These are phyloP conservation scores for Ellobius talpinus DNA, from an alignment of 2,113 vertebrate genomes.

Conservation along the genomic window DNA sequence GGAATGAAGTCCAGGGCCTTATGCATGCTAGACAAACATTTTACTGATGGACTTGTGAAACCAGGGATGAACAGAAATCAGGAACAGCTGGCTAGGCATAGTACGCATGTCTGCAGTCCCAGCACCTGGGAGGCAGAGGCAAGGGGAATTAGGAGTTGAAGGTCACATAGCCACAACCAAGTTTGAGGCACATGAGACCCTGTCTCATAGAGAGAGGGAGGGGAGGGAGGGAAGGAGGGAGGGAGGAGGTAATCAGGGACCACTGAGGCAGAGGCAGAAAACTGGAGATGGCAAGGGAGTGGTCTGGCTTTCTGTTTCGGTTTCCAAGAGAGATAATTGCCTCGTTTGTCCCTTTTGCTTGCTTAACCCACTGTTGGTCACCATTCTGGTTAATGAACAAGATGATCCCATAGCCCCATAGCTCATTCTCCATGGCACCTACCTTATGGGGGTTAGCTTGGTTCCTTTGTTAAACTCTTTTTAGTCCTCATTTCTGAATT, in stretches of 20 bases:
- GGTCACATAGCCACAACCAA: background rate
- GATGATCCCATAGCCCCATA: background rate
- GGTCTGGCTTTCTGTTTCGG: conserved; percentile 46
- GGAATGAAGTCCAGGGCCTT: background rate
- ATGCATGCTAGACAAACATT: background rate
- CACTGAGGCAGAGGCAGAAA: conserved; percentile 22
- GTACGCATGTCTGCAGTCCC: background rate
- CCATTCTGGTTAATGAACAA: background rate
- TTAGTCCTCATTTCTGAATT: conserved; percentile 36
- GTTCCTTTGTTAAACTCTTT: background rate
- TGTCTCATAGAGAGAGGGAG: background rate
- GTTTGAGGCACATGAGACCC: background rate
- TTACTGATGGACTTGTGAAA: background rate
- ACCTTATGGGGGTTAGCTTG: background rate
- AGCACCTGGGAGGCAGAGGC: background rate
- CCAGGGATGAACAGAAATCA: background rate
- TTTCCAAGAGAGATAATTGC: conserved; percentile 52
- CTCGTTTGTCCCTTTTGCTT: background rate
- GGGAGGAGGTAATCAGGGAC: background rate
- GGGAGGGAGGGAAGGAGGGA: accelerated
- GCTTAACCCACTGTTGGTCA: background rate
- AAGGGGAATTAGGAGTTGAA: background rate
- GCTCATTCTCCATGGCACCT: background rate
- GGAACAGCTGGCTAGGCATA: background rate
- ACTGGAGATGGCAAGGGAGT: background rate